Percentiles rank a stretch among this genome's conserved stretches.
Evolutionary conservation across 2,113 vertebrate genomes (phyloP).

Genomic region (Acanthisitta chloris): DNA sequence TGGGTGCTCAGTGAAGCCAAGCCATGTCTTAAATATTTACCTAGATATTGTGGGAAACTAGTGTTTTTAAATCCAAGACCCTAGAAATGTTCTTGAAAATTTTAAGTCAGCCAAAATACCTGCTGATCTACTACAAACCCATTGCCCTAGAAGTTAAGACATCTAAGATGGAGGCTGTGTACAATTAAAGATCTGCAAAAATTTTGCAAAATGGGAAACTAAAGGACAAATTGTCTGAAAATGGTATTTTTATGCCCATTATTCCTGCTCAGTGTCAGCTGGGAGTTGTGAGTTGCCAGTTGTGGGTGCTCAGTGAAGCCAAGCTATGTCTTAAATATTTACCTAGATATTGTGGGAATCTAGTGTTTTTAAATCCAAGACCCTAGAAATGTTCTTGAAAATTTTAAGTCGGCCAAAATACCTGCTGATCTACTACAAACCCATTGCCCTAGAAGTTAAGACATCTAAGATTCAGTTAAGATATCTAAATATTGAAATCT

Average conservation of each 20-base stretch:
- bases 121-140: neutral
- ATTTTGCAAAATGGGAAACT: neutral
- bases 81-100: neutral
- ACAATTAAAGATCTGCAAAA: neutral
- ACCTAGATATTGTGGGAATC: neutral
- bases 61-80: neutral
- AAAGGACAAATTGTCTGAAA: neutral
- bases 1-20: neutral
- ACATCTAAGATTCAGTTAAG: neutral
- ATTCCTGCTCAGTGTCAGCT: neutral
- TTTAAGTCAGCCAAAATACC: neutral
- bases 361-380: neutral
- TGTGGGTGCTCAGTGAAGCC: neutral
- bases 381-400: neutral
- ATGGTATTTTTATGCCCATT: neutral
- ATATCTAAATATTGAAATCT: neutral
- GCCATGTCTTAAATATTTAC: neutral
- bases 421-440: neutral
- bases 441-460: neutral
- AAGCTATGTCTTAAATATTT: neutral
- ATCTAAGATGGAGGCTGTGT: neutral
- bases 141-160: neutral
- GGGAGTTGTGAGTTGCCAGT: neutral
- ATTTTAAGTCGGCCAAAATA: neutral
- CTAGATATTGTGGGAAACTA: neutral